phyloP scores from a whole-genome alignment of 2,113 vertebrate genomes.

The Daphoenositta chrysoptera region DNA sequence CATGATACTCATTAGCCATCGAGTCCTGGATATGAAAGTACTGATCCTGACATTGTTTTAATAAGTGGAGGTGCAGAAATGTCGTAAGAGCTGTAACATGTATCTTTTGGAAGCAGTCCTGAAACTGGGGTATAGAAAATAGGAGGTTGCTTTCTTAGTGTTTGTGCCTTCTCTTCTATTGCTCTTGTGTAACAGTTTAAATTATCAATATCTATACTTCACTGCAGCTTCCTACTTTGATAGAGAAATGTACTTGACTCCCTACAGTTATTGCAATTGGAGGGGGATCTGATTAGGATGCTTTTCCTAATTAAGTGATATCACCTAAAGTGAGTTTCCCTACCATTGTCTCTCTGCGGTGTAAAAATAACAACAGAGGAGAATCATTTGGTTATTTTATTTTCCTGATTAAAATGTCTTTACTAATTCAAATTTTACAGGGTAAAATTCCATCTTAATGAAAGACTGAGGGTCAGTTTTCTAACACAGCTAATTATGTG shows the following conservation, averaged over 20 bases:
- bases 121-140: neutral
- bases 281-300: conserved; percentile 79
- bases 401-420: conserved; percentile 74
- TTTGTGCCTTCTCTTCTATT: conserved; percentile 48
- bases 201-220: conserved; percentile 75
- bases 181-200: conserved; percentile 65
- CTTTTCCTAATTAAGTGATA: conserved; percentile 83
- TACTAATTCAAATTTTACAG: conserved; percentile 68
- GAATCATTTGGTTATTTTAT: conserved; percentile 73
- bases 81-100: neutral
- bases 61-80: neutral
- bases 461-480: conserved; percentile 67
- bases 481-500: conserved; percentile 51
- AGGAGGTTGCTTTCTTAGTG: neutral
- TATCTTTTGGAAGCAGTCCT: neutral
- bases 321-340: conserved; percentile 78
- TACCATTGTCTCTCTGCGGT: conserved; percentile 71
- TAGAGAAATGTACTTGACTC: conserved; percentile 77
- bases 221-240: conserved; percentile 69
- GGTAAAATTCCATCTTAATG: conserved; percentile 64
- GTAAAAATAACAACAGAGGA: conserved; percentile 76
- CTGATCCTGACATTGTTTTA: neutral
- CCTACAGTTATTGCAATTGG: conserved; percentile 78
- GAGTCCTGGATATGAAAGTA: neutral
- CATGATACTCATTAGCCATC: neutral